Evolutionary conservation across 2,888 invertebrate species (phyloP).

Genomic region (Spodoptera exigua): DNA sequence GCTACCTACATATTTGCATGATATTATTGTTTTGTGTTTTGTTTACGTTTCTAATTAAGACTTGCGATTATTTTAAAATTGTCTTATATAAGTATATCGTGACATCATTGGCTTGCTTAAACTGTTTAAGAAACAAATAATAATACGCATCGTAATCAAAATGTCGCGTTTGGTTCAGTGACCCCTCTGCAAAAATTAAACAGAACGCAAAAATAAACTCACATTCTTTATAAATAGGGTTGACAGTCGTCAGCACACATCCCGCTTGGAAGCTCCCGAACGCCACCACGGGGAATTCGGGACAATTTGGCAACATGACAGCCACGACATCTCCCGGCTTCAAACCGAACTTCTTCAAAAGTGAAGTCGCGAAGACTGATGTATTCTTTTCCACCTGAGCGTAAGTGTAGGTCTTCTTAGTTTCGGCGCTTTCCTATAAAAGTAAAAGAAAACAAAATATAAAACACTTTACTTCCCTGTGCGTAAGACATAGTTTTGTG

Average conservation of each 20-base stretch:
- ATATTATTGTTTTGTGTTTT: too few relatives aligned
- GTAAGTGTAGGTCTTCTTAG: conserved; percentile 81
- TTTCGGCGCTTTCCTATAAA: conserved; percentile 83
- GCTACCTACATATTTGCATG: too few relatives aligned
- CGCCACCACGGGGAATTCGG: conserved; percentile 92
- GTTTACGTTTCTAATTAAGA: too few relatives aligned
- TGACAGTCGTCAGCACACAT: conserved; percentile 92
- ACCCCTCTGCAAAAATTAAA: not conserved
- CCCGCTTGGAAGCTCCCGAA: conserved; percentile 93
- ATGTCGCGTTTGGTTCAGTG: not conserved
- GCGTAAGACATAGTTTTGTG: too few relatives aligned
- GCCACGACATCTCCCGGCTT: conserved; percentile 91
- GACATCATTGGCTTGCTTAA: too few relatives aligned
- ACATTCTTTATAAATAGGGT: conserved; percentile 92
- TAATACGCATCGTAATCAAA: not conserved
- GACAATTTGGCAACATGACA: conserved; percentile 92
- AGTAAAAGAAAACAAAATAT: not conserved
- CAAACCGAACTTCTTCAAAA: conserved; percentile 91
- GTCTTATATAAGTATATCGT: too few relatives aligned
- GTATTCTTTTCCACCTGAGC: conserved; percentile 87
- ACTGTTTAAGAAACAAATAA: too few relatives aligned
- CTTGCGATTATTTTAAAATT: too few relatives aligned
- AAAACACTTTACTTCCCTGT: too few relatives aligned
- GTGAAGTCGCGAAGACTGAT: conserved; percentile 90
- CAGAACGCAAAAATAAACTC: conserved; percentile 56